These are phyloP conservation scores for Heliconius congener DNA, from an alignment of 1,140 invertebrate species.

Conservation along the genomic window DNA sequence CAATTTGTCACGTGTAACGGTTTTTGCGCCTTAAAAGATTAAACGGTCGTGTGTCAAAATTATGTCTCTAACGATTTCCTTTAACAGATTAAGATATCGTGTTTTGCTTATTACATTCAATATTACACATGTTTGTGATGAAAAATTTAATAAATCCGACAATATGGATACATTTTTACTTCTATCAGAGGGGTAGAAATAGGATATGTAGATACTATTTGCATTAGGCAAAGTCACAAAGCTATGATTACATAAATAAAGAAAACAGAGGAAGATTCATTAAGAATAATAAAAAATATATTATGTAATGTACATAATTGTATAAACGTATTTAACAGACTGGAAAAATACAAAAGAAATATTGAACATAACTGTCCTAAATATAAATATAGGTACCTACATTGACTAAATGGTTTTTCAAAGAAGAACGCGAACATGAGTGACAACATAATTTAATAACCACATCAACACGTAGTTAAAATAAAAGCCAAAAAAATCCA, in stretches of 20 bases:
- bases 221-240: too few relatives aligned
- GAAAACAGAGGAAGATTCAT: too few relatives aligned
- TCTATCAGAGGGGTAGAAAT: too few relatives aligned
- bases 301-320: too few relatives aligned
- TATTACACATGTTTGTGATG: neutral
- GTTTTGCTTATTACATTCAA: neutral
- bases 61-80: slow-evolving; percentile 29
- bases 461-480: neutral
- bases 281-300: too few relatives aligned
- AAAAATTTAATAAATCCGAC: neutral
- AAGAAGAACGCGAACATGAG: neutral
- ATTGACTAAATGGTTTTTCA: neutral
- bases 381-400: too few relatives aligned
- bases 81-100: slow-evolving; percentile 7
- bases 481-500: neutral
- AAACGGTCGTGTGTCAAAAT: slow-evolving; percentile 23
- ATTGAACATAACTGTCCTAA: neutral
- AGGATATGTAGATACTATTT: too few relatives aligned
- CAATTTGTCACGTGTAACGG: slow-evolving; percentile 39
- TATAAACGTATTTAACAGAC: too few relatives aligned
- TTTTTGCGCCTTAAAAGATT: slow-evolving; percentile 32
- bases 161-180: too few relatives aligned
- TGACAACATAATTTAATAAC: neutral
- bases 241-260: too few relatives aligned
- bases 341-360: neutral